phyloP scores from a whole-genome alignment of 2,888 invertebrate genomes.

The Phlogophora meticulosa region DNA sequence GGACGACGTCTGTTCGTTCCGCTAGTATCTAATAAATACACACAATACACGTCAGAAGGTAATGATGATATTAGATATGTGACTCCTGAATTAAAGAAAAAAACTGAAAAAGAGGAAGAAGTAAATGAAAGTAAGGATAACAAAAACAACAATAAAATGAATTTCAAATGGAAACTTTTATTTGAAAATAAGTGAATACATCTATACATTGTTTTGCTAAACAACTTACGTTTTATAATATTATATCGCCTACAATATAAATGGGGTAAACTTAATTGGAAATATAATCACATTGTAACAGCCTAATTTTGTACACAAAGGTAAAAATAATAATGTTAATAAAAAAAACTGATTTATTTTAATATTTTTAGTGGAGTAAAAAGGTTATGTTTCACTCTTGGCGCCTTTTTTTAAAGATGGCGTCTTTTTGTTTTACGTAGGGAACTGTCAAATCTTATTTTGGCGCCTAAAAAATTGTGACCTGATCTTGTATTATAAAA shows the following conservation, averaged over 20 bases:
- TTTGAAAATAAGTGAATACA: conserved; percentile 68
- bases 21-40: too few relatives aligned
- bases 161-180: conserved; percentile 64
- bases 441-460: conserved; percentile 9
- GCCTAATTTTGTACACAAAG: conserved; percentile 69
- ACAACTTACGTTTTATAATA: conserved; percentile 52
- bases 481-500: not conserved
- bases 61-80: too few relatives aligned
- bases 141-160: conserved; percentile 23
- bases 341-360: conserved; percentile 39
- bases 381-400: conserved; percentile 35
- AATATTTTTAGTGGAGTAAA: conserved; percentile 56
- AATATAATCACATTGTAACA: conserved; percentile 69
- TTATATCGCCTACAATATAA: conserved; percentile 63
- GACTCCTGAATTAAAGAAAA: too few relatives aligned
- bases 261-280: conserved; percentile 56
- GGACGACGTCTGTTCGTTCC: too few relatives aligned
- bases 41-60: too few relatives aligned
- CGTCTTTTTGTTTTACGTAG: not conserved
- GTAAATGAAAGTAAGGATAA: not conserved
- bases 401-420: conserved; percentile 35
- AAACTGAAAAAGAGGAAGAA: too few relatives aligned
- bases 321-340: conserved; percentile 42
- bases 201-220: conserved; percentile 55
- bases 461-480: conserved; percentile 22